Base-by-base conservation (phyloP, 2,797 vertebrate species). In the Notoglanidium macrostoma region DNA sequence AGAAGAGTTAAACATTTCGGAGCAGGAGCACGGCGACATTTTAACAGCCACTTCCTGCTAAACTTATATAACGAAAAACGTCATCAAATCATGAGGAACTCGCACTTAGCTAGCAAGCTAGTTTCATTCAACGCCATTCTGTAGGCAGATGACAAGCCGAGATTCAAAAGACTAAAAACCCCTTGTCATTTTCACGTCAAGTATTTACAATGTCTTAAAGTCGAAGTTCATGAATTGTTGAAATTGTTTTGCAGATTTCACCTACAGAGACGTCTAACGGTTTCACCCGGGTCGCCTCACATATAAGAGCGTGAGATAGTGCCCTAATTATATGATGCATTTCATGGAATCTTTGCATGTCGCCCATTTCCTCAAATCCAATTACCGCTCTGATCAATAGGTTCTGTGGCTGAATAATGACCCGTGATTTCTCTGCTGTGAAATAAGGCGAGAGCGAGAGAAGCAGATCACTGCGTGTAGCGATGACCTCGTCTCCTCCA, bases 351-450 rank as follows among this genome's bases (percentile, higher is more conserved):
- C 40, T 76, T 46, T 51, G 23, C 23, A 5, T 54, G 46, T 77
- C 7, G 73, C 74, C 15, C 19, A 23, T 79, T 79, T 49, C 19
- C 9, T 5, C 29, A 14, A 68, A 68, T 82, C 26, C 61, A 46
- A 49, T 82, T 67, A 82, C 15, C 0, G 14, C 59, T 9, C 59
- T n/a, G 80, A 82, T 82, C 80, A 11, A 87, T 83, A 21, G 15
- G 55, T 83, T 51, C 87, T 73, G 29, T 57, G 46, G 23, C 3
- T 54, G 80, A 81, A 86, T 89, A 86, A 88, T 85, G 79, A 84
- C 72, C 68, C 49, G 61, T 79, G 63, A 54, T 84, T 63, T 17
- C 10, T 61, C 40, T 65, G 57, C 44, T 80, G 85, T 44, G 19
- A 80, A 86, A 21, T 46, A 29, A 35, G 14, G 15, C 17, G 51